Base-by-base conservation (phyloP, 2,797 vertebrate genomes). In the Podargus strigoides region DNA sequence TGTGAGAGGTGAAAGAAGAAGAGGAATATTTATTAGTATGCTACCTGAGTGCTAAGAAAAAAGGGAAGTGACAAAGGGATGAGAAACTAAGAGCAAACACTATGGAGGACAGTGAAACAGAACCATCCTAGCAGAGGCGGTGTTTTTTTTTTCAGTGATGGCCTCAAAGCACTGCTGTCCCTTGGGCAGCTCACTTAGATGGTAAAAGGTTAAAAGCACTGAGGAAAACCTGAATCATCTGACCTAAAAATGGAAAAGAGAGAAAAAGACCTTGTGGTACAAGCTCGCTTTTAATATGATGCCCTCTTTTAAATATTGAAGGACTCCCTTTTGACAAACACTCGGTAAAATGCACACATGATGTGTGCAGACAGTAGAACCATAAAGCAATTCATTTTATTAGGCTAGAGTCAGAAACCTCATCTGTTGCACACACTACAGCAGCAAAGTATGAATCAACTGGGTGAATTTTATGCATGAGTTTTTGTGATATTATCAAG, bases 221-320 rank as follows among this genome's bases (percentile, higher is more conserved):
- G 44, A 92, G 91, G 94, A 97, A 95, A 96, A 92, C 85, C 91
- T 93, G 94, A 96, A 92, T 97, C 94, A 97, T 93, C 82, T 86
- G 79, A 88, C 87, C 79, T 82, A 94, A 94, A 96, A 92, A 88
- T 77, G 79, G 85, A 84, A 86, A 68, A 89, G 53, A 70, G 18
- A 73, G 20, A 39, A 32, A 72, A 23, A 74, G 37, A 26, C 50
- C 36, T 3, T 20, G 70, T 15, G 36, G 78, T 55, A 67, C 5
- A 4, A 70, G 50, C 14, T 76, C 60, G 32, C 53, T 91, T 88
- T 81, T 91, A 94, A 76, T 67, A 86, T 0, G 21, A 69, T 81
- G 76, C 42, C 76, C 62, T 89, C 73, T 75, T 85, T 56, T 69
- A 88, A 75, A 84, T 52, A 84, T 14, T 63, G 68, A 87, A 75